Evolutionary conservation across 2,888 invertebrate species (phyloP).

Genomic region (Drosophila siamana): DNA sequence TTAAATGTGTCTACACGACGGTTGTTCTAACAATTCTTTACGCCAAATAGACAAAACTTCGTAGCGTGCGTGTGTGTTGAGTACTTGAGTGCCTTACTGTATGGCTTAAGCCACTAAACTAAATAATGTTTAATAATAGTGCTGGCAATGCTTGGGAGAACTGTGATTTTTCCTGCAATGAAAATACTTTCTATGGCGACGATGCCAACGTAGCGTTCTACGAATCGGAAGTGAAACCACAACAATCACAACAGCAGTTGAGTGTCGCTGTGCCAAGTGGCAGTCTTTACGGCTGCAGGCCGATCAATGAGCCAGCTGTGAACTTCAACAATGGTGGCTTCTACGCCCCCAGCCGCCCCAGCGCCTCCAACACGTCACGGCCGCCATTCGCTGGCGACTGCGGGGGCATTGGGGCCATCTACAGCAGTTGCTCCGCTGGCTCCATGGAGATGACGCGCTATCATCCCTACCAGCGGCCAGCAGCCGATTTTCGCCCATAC

Average conservation of each 20-base stretch:
- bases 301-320: conserved; percentile 65
- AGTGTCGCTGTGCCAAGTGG: conserved; percentile 29
- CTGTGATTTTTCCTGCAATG: conserved; percentile 66
- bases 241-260: conserved; percentile 29
- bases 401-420: conserved; percentile 8
- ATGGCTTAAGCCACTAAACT: conserved; percentile 44
- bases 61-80: conserved; percentile 20
- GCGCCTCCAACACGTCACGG: conserved; percentile 7
- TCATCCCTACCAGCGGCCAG: conserved; percentile 66
- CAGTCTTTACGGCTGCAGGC: conserved; percentile 43
- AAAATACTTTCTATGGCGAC: conserved; percentile 68
- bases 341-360: too few relatives aligned
- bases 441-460: conserved; percentile 43
- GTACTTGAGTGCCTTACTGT: conserved; percentile 2
- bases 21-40: conserved; percentile 19
- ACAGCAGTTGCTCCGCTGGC: conserved; percentile 18
- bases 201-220: conserved; percentile 38
- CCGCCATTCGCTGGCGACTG: background rate
- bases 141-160: conserved; percentile 64
- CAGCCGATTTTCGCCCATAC: conserved; percentile 25
- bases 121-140: conserved; percentile 60
- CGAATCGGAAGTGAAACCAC: conserved; percentile 54
- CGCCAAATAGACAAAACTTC: background rate
- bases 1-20: conserved; percentile 50
- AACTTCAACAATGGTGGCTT: conserved; percentile 66